phyloP scores from a whole-genome alignment of 2,113 vertebrate genomes.

The Pygathrix nemaeus region DNA sequence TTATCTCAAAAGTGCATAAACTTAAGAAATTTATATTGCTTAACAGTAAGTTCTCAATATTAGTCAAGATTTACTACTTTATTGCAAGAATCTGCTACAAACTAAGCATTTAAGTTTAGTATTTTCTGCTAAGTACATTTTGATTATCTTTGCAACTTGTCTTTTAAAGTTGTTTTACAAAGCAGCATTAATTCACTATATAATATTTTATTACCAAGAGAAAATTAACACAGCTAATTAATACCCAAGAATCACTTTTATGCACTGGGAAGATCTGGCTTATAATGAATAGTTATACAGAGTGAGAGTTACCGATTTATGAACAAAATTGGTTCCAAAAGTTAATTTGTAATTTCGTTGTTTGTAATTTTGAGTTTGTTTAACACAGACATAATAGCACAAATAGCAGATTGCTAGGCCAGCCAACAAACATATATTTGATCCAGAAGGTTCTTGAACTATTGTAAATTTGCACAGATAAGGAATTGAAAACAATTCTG shows the following conservation, averaged over 20 bases:
- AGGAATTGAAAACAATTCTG: not conserved
- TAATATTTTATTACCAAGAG: not conserved
- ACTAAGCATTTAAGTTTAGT: conserved; percentile 19
- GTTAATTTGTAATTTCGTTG: not conserved
- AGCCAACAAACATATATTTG: not conserved
- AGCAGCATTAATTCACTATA: not conserved
- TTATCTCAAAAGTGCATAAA: not conserved
- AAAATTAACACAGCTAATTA: conserved; percentile 17
- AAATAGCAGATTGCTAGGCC: not conserved
- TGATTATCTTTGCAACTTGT: not conserved
- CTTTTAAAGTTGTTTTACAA: conserved; percentile 9
- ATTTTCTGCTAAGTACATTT: not conserved
- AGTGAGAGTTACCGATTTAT: not conserved
- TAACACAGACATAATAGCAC: not conserved
- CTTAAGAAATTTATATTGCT: not conserved
- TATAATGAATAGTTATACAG: not conserved
- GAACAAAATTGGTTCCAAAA: not conserved
- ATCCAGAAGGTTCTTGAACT: not conserved
- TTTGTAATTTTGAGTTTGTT: not conserved
- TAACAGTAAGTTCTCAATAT: not conserved
- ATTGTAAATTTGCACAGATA: not conserved
- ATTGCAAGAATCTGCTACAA: not conserved
- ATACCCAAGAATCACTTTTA: not conserved
- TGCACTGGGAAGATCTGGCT: not conserved
- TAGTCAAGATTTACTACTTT: conserved; percentile 32